These are phyloP conservation scores for Neosilurus hyrtlii DNA, from an alignment of 2,797 vertebrate genomes.

Conservation along the genomic window DNA sequence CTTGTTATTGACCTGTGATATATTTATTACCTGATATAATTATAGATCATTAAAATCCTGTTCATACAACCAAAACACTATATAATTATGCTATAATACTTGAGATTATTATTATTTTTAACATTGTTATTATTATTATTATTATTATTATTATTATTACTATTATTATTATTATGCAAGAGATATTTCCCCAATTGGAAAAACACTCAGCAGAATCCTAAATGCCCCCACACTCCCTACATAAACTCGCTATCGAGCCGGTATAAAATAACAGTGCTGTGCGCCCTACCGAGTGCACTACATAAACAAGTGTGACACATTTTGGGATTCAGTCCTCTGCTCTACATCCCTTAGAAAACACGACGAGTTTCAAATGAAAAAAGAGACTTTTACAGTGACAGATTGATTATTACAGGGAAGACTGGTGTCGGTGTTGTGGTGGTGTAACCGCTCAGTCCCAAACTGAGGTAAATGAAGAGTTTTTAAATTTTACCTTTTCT, in stretches of 20 bases:
- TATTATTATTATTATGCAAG: not conserved
- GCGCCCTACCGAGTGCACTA: not conserved
- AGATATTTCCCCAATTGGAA: not conserved
- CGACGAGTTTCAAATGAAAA: not conserved
- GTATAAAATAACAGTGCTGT: not conserved
- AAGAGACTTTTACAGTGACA: too few species aligned
- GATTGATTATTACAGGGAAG: too few species aligned
- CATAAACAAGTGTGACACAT: not conserved
- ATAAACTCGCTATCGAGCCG: not conserved
- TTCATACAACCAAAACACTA: too few species aligned
- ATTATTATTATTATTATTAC: not conserved
- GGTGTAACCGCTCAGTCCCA: not conserved
- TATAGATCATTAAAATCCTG: not conserved
- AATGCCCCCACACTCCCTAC: not conserved
- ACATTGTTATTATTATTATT: too few species aligned
- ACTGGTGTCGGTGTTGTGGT: not conserved
- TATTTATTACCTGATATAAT: not conserved
- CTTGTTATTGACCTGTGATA: not conserved
- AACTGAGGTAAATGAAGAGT: not conserved
- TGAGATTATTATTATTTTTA: too few species aligned
- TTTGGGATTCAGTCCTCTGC: not conserved
- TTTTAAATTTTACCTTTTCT: constrained; percentile 80
- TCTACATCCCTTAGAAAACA: not conserved
- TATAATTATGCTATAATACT: too few species aligned
- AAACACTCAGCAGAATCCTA: not conserved